These are phyloP conservation scores for Pardalotus punctatus DNA, from an alignment of 2,113 vertebrate genomes.

Conservation along the genomic window DNA sequence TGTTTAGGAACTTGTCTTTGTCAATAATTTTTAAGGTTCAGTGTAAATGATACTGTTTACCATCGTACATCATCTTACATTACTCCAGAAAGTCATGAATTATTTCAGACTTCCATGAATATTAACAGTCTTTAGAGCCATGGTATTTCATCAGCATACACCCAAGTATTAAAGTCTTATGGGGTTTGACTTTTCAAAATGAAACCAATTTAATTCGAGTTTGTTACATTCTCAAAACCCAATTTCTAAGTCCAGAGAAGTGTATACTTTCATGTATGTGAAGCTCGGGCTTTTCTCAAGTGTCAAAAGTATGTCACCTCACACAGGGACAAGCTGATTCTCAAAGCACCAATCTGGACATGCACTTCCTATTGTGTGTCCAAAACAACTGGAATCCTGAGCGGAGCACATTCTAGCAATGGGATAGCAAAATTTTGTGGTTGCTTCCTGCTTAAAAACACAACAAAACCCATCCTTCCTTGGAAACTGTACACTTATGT, in stretches of 20 bases:
- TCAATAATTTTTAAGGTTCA: constrained; percentile 81
- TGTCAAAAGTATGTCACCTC: background rate
- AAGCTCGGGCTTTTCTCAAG: background rate
- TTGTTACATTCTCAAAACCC: constrained; percentile 46
- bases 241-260: constrained; percentile 33
- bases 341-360: background rate
- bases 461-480: background rate
- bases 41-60: constrained; percentile 80
- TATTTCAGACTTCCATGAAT: constrained; percentile 78
- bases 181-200: constrained; percentile 69
- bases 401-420: background rate
- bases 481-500: background rate
- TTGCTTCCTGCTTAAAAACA: background rate
- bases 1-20: constrained; percentile 84
- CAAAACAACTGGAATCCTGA: constrained; percentile 7
- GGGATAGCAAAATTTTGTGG: constrained; percentile 16
- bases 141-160: constrained; percentile 73
- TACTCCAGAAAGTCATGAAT: constrained; percentile 77
- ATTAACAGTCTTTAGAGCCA: constrained; percentile 75
- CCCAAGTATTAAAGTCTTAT: constrained; percentile 71
- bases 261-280: background rate
- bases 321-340: background rate
- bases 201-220: constrained; percentile 42
- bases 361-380: background rate
- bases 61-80: constrained; percentile 76